phyloP scores from a whole-genome alignment of 2,797 vertebrate genomes.

The Chloroceryle inda region DNA sequence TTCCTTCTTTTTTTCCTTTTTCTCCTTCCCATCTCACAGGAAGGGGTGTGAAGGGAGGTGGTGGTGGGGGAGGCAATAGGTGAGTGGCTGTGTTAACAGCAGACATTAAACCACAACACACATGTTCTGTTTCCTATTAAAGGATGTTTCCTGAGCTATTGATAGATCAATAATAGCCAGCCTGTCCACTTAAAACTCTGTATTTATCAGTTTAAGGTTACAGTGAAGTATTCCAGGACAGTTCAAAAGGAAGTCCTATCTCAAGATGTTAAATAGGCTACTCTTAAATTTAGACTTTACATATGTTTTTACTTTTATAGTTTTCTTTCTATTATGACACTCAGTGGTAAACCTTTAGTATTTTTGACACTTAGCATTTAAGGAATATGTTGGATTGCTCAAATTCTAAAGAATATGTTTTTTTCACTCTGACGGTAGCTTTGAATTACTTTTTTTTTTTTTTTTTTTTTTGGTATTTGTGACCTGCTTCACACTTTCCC shows the following conservation, averaged over 20 bases:
- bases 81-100: too few species aligned
- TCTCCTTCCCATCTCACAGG: too few species aligned
- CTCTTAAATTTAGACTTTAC: background rate
- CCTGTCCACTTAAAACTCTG: rapidly evolving
- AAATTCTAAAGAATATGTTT: rapidly evolving
- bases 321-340: background rate
- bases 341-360: background rate
- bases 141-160: background rate
- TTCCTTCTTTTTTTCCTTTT: too few species aligned
- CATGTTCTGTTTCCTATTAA: background rate
- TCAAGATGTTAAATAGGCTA: background rate
- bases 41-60: too few species aligned
- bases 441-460: background rate
- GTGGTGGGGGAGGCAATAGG: too few species aligned
- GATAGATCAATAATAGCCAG: background rate
- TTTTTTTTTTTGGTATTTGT: background rate
- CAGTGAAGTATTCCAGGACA: background rate
- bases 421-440: background rate
- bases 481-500: background rate
- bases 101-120: too few species aligned
- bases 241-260: background rate
- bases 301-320: background rate
- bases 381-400: background rate
- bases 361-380: background rate
- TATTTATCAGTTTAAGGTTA: background rate